Base-by-base conservation (phyloP, 2,113 vertebrate species). In the Oryzias melastigma region DNA sequence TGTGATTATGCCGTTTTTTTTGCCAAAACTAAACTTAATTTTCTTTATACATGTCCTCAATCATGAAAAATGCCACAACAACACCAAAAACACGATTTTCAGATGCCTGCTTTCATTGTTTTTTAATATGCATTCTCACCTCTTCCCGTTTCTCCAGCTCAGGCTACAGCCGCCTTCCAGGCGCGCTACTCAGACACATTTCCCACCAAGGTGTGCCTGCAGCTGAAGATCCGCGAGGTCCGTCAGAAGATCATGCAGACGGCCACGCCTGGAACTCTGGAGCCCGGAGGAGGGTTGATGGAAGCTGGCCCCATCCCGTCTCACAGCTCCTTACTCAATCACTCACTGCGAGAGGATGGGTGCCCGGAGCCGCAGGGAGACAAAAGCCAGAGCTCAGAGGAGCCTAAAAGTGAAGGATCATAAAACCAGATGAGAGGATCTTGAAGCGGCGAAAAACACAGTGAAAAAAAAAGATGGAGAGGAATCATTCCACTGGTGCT, bases 231-330 rank as follows among this genome's bases (percentile, higher is more conserved):
- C 79, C 93, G 95, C 0, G 95, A 97, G 59, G 95, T 97, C 42
- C 92, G 95, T 35, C 95, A 97, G 91, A 97, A 97, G 90, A 96
- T 97, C 86, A 97, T 97, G 95, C 95, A 97, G 90, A 92, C 94
- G 0, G 94, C 95, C 55, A 91, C 92, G 1, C 94, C 94, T 1
- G 88, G 90, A 15, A 3, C 80, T 27, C 72, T 90, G 0, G 95
- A 96, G 54, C 75, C 64, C 7, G 73, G 75, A 2, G 85, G 50
- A 2, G 85, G 50, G 1, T 24, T 55, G 0, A 70, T 2, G 2
- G 86, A 83, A 25, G 46, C 46, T 49, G 63, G 15, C 46, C 22
- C 81, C n/a, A 41, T 71, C 63, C 69, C 68, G 1, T 45, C 79
- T 46, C 88, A 76, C 61, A 80, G 80, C 80, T 83, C 88, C 71